A percentile compares a stretch with the other conserved stretches of the same genome.
Evolutionary conservation across 2,888 invertebrate genomes (phyloP).

Genomic region (Mimumesa dahlbomi): DNA sequence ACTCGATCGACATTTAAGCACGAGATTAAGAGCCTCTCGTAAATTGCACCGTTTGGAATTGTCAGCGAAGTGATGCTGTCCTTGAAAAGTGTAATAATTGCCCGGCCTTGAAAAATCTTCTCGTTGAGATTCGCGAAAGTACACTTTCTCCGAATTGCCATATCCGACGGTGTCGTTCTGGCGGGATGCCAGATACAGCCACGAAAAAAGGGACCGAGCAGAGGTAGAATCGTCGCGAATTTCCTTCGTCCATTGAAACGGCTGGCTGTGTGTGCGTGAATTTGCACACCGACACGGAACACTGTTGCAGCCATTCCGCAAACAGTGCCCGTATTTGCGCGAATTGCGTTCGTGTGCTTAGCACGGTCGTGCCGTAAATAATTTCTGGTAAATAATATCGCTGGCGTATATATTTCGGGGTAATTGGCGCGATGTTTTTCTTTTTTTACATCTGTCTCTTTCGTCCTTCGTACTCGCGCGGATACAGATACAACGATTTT

Average conservation of each 20-base stretch:
- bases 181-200: conserved; percentile 51
- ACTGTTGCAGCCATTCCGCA: neutral
- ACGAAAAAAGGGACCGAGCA: conserved; percentile 26
- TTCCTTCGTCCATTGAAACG: conserved; percentile 31
- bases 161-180: conserved; percentile 51
- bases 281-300: conserved; percentile 7
- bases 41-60: no score
- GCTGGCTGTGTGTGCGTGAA: conserved; percentile 6
- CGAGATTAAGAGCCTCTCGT: neutral
- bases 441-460: no score
- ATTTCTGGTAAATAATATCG: no score
- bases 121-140: conserved; percentile 24
- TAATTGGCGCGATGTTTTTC: no score
- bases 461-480: no score
- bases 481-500: no score
- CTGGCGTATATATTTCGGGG: no score
- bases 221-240: conserved; percentile 31
- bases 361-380: no score
- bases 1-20: no score
- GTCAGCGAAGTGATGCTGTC: no score
- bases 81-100: neutral
- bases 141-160: conserved; percentile 59
- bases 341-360: no score
- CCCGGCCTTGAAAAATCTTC: conserved; percentile 41
- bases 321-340: no score